phyloP scores from a whole-genome alignment of 1,140 invertebrate genomes.

The Drosophila triauraria region DNA sequence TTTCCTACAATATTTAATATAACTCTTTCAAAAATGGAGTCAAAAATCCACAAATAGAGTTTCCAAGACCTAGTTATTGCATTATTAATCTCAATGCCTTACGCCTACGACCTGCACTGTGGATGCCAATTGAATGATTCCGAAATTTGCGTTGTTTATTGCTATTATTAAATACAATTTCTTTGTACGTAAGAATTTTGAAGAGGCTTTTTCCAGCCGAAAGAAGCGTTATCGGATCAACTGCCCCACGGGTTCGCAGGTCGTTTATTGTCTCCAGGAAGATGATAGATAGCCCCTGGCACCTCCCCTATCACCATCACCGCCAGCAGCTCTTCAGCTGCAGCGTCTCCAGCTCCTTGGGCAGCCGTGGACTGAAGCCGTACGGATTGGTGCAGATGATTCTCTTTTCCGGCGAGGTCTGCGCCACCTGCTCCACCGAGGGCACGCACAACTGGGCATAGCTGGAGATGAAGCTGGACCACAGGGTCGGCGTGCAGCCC shows the following conservation, averaged over 20 bases:
- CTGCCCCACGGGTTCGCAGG: constrained; percentile 13
- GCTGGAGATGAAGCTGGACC: constrained; percentile 88
- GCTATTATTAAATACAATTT: constrained; percentile 31
- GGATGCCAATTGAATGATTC: constrained; percentile 23
- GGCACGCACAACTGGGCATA: constrained; percentile 90
- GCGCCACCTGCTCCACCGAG: constrained; percentile 87
- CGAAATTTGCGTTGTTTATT: constrained; percentile 28
- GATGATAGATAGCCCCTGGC: constrained; percentile 1
- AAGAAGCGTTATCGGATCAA: constrained; percentile 28
- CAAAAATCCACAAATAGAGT: neutral
- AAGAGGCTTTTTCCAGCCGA: neutral
- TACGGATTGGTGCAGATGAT: constrained; percentile 63
- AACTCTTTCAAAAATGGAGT: neutral
- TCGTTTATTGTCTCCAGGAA: constrained; percentile 51
- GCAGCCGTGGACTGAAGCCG: constrained; percentile 66
- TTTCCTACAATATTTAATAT: neutral
- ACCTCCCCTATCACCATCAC: neutral
- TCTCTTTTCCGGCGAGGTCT: constrained; percentile 84
- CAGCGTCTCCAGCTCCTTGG: constrained; percentile 46
- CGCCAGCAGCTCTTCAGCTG: constrained; percentile 30
- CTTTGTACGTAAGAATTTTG: constrained; percentile 34
- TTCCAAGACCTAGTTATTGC: neutral
- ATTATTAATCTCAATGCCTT: constrained; percentile 1
- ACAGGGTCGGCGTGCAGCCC: constrained; percentile 86
- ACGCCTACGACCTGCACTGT: constrained; percentile 23